Conservation (phyloP, 2,888 invertebrate genomes). For the Lochmaea crataegi region DNA sequence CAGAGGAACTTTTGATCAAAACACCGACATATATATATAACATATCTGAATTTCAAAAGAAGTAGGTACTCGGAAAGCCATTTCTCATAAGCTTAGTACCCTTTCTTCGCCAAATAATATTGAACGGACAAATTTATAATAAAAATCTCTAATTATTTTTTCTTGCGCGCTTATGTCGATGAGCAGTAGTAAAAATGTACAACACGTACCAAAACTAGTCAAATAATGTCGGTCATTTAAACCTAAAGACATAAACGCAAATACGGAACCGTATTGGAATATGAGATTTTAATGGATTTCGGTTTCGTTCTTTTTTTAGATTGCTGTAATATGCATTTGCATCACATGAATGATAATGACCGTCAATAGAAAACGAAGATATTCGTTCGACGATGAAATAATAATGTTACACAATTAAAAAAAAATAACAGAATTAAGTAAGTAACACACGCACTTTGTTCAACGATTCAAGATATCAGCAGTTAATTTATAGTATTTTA, state of each 20-base stretch:
- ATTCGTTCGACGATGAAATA: constrained; percentile 24
- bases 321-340: constrained; percentile 28
- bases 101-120: neutral
- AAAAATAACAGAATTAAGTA: neutral
- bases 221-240: constrained; percentile 15
- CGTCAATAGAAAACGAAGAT: constrained; percentile 37
- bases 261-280: constrained; percentile 19
- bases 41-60: too few relatives aligned
- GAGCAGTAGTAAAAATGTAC: neutral
- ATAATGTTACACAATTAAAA: constrained; percentile 26
- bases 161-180: neutral
- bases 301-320: constrained; percentile 25
- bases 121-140: neutral
- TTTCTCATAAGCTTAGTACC: too few relatives aligned
- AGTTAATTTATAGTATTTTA: too few relatives aligned
- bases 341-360: constrained; percentile 38
- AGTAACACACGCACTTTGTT: too few relatives aligned
- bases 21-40: too few relatives aligned
- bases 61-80: too few relatives aligned
- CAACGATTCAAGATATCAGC: neutral
- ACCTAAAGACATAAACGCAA: constrained; percentile 11
- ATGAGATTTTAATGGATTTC: constrained; percentile 15
- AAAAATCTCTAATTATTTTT: neutral
- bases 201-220: neutral
- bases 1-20: too few relatives aligned